phyloP scores from a whole-genome alignment of 2,797 vertebrate genomes.

The Serranus cabrilla region DNA sequence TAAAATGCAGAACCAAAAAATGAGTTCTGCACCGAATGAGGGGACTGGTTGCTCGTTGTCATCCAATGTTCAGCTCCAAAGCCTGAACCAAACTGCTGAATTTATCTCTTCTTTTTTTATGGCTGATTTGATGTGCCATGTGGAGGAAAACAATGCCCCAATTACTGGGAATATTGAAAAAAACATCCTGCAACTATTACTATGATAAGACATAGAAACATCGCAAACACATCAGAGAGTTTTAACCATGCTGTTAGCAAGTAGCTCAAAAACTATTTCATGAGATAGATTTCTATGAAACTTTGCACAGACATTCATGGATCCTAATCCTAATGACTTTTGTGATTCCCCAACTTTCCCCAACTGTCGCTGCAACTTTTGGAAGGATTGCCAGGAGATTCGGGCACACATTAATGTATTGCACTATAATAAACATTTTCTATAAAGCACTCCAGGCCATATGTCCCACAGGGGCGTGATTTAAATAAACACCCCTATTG shows the following conservation, averaged over 20 bases:
- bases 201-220: slow-evolving; percentile 23
- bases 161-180: slow-evolving; percentile 28
- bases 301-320: slow-evolving; percentile 2
- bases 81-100: slow-evolving; percentile 43
- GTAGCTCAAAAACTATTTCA: not conserved
- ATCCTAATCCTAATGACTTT: not conserved
- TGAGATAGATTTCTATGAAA: not conserved
- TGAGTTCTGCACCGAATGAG: slow-evolving; percentile 40
- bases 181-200: slow-evolving; percentile 30
- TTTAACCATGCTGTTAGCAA: not conserved
- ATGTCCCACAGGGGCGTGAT: too few relatives aligned
- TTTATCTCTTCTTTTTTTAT: slow-evolving; percentile 47
- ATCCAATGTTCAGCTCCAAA: slow-evolving; percentile 56
- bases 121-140: slow-evolving; percentile 50
- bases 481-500: too few relatives aligned
- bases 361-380: not conserved
- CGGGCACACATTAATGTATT: not conserved
- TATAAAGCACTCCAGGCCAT: too few relatives aligned
- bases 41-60: slow-evolving; percentile 51
- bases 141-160: slow-evolving; percentile 39
- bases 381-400: not conserved
- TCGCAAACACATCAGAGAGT: not conserved
- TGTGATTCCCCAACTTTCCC: not conserved
- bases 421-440: not conserved
- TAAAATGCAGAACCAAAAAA: slow-evolving; percentile 45